Conservation (phyloP, 2,113 vertebrate species). For the Meriones unguiculatus region DNA sequence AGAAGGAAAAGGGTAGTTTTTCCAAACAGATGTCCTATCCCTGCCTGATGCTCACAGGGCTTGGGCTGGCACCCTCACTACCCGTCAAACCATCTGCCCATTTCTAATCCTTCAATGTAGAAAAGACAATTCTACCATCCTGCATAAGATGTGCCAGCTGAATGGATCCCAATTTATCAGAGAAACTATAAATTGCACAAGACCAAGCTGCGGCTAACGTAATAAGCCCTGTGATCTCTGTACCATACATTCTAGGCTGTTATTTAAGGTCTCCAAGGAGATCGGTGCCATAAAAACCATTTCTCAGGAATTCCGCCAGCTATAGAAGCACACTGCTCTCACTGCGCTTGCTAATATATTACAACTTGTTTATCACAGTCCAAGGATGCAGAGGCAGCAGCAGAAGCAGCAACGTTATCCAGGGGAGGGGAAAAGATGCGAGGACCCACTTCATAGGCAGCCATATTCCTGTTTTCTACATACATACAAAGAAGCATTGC, state of each 20-base stretch:
- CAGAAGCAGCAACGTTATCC: constrained; percentile 53
- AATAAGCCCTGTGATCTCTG: constrained; percentile 84
- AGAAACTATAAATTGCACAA: constrained; percentile 83
- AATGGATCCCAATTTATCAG: constrained; percentile 84
- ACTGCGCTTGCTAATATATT: constrained; percentile 78
- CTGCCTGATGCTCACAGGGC: constrained; percentile 41
- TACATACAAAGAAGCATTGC: background rate
- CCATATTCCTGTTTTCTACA: constrained; percentile 24
- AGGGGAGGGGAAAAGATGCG: constrained; percentile 72
- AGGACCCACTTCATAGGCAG: constrained; percentile 57
- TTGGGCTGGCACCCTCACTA: constrained; percentile 69
- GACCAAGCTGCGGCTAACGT: constrained; percentile 77
- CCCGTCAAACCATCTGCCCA: constrained; percentile 71
- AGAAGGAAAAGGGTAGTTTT: background rate
- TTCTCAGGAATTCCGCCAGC: constrained; percentile 82
- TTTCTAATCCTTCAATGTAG: constrained; percentile 76
- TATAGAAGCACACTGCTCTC: constrained; percentile 61
- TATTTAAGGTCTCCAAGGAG: constrained; percentile 84
- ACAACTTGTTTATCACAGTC: constrained; percentile 82
- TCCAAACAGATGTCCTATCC: background rate
- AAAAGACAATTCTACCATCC: constrained; percentile 58
- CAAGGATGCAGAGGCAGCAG: constrained; percentile 52
- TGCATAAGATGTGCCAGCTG: constrained; percentile 71
- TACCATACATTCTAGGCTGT: constrained; percentile 83
- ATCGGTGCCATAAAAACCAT: constrained; percentile 78